Percentiles rank a stretch among this genome's conserved stretches.
These are phyloP conservation scores for Atrina japonica DNA, from an alignment of 2,888 invertebrate genomes.

Conservation along the genomic window DNA sequence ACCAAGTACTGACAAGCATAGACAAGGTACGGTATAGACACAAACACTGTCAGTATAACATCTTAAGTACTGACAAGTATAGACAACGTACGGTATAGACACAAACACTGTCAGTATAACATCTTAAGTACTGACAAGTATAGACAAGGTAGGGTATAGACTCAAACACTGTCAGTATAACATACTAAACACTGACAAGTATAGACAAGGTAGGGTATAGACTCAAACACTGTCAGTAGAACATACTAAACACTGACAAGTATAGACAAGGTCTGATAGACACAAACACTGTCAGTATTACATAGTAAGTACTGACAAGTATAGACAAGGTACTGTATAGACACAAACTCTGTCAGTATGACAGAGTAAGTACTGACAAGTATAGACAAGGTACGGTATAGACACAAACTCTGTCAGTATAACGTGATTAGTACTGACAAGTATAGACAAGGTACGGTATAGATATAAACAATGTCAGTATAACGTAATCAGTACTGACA, in stretches of 20 bases:
- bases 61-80: slow-evolving; percentile 13
- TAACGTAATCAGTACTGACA: not conserved
- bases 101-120: not conserved
- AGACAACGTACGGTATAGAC: slow-evolving; percentile 44
- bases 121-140: not conserved
- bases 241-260: no score
- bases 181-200: no score
- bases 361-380: slow-evolving; percentile 32
- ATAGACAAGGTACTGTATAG: slow-evolving; percentile 47
- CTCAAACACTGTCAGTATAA: no score
- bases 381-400: slow-evolving; percentile 47
- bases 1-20: slow-evolving; percentile 40
- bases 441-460: slow-evolving; percentile 48
- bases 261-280: no score
- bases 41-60: not conserved
- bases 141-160: no score
- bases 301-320: slow-evolving; percentile 30
- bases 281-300: no score
- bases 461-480: not conserved
- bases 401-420: not conserved
- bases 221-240: no score
- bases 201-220: no score
- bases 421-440: not conserved
- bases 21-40: slow-evolving; percentile 44
- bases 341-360: not conserved